Evolutionary conservation across 1,140 invertebrate genomes (phyloP), one percentile per base, ranked within the genome.

Genomic region (Drosophila kepulauana): DNA sequence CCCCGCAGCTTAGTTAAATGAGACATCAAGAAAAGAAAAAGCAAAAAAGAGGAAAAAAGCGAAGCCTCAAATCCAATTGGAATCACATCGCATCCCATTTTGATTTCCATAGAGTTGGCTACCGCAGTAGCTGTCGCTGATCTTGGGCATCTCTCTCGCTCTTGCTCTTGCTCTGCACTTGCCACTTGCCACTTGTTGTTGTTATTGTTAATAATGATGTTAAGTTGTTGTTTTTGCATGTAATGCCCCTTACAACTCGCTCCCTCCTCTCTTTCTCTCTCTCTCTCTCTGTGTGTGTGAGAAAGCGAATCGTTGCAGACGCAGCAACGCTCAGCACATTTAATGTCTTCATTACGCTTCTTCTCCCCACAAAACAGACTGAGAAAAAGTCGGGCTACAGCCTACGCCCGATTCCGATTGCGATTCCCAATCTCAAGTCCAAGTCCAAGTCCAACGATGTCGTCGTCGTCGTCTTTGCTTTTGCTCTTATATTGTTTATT

Each of bases 181-280:
- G 71, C 20, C 72, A 71, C 74, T 88, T 87, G 79, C 63, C 13
- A 20, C 64, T 75, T 88, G 84, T 79, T 87, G 73, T 75, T 88
- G 80, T 88, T 88, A 81, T 88, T 89, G 81, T 88, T 88, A 79
- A 81, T 88, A 88, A 88, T 89, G 84, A 88, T 81, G 85, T 81
- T 72, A 52, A 75, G 71, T 88, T 88, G 82, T 87, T 88, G 73
- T 84, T 89, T 79, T 71, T 88, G 77, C 69, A 80, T 87, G 79
- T 84, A 78, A 80, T 78, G n/a, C 11, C 28, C 28, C 33, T 11
- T 46, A 1, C 38, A 7, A 13, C 11, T n/a, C 28, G 2, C 15
- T 16, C 13, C 2, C 46, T 20, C 15, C 28, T 3, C 15, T n/a
- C 13, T 3, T 33, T 20, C 15, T 28, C 38, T 13, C 49, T n/a